A percentile compares a stretch with the other conserved stretches of the same genome.
Evolutionary conservation across 64 coral and sea anemone genomes (phyloP).

Genomic region (Stylophora pistillata): DNA sequence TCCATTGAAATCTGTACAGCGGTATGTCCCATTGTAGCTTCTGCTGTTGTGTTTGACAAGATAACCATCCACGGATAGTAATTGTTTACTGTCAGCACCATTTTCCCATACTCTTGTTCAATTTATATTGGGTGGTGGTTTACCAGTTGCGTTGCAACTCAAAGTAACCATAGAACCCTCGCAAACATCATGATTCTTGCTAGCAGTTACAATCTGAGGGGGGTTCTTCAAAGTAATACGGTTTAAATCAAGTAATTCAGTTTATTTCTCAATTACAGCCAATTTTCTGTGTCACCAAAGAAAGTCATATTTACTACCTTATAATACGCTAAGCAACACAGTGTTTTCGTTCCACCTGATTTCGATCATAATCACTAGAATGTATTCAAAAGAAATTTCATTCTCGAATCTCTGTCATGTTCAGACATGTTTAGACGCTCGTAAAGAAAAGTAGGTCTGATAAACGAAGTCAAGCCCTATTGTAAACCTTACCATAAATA

Average conservation of each 20-base stretch:
- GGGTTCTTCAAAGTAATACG: not conserved
- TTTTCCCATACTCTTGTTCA: not conserved
- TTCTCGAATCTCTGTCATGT: too few relatives aligned
- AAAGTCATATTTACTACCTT: too few relatives aligned
- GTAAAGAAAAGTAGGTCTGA: too few relatives aligned
- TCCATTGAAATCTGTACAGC: not conserved
- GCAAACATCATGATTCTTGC: not conserved
- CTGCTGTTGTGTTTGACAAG: not conserved
- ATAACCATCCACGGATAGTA: not conserved
- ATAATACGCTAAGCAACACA: too few relatives aligned
- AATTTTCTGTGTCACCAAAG: too few relatives aligned
- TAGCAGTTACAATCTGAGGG: not conserved
- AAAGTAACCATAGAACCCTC: not conserved
- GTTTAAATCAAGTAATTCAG: not conserved
- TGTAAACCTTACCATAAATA: too few relatives aligned
- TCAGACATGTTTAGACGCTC: too few relatives aligned
- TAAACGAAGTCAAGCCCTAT: too few relatives aligned
- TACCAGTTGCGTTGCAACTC: conserved; percentile 11
- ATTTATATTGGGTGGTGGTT: not conserved
- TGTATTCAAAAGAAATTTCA: too few relatives aligned
- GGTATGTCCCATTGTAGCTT: not conserved
- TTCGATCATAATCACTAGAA: too few relatives aligned
- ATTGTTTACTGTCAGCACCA: not conserved
- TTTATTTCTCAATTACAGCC: too few relatives aligned
- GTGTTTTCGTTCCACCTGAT: too few relatives aligned